Base-by-base conservation (phyloP, 2,113 vertebrate species). In the Apodemus speciosus region DNA sequence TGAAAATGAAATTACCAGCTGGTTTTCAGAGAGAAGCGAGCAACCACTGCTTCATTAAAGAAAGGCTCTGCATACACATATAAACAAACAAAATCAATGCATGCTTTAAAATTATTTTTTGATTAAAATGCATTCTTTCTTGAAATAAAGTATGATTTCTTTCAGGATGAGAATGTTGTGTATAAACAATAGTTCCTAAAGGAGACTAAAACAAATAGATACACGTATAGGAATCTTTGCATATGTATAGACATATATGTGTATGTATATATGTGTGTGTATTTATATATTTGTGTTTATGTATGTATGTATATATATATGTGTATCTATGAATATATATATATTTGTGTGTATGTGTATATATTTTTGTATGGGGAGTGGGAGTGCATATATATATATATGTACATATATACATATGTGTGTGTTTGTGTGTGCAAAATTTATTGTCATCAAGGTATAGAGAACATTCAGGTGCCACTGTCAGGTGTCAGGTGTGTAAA, bases 1-100 rank as follows among this genome's bases (percentile, higher is more conserved):
- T 83, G n/a, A 72, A 88, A 85, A 72, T 88, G 30, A 40, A 93
- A 49, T 71, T 83, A 20, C 94, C 91, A 95, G 90, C 94, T 96
- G 94, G 81, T 90, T 88, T 90, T 49, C 38, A 85, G 72, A 83
- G 16, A 86, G 49, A 85, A 92, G 9, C 71, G 58, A 93, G 71
- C 49, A 92, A 77, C 40, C 32, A 89, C 56, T 49, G 18, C 9
- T 71, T 94, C 81, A 60, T 95, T 88, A 14, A 64, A 51, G 38
- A 80, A 91, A 75, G 16, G 58, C 32, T 83, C 38, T 93, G 75
- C 85, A 79, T 62, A 72, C 73, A 88, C 16, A 95, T 91, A 91
- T 43, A 94, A 95, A 40, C 43, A 84, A 95, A 58, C 79, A 83
- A 72, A 80, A 81, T 30, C 76, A 92, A 60, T 68, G 23, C 71